Evolutionary conservation across 2,888 invertebrate genomes (phyloP), one percentile per base, ranked within the genome.

Genomic region (Eupsilia transversa): DNA sequence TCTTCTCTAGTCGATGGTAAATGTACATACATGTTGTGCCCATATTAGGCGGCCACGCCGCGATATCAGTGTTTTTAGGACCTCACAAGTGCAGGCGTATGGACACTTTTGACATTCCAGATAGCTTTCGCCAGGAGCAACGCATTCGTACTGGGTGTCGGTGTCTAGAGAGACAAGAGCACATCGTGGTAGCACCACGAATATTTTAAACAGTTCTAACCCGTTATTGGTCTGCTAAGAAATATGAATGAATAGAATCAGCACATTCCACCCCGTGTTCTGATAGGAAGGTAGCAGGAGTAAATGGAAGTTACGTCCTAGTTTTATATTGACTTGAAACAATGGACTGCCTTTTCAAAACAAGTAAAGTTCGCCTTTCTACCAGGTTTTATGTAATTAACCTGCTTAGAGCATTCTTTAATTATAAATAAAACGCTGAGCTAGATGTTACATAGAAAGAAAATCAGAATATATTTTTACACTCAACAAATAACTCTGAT

Each of bases 381-480:
- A 10, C 33, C 43, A 35, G 52, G 23, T 43, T 35, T 12, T 43
- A 30, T 4, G 14, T 35, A 38, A 23, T n/a, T n/a, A n/a, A n/a
- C 17, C 0, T 54, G 38, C 23, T 59, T n/a, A n/a, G n/a, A 74
- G 46, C 35, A 56, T 27, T 43, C 3, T 12, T 20, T 23, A 6
- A 41, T 63, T n/a, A n/a, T n/a, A n/a, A n/a, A n/a, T n/a, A n/a
- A n/a, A n/a, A n/a, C n/a, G n/a, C n/a, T n/a, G n/a, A n/a, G n/a
- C n/a, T n/a, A n/a, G n/a, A n/a, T n/a, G n/a, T n/a, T n/a, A n/a
- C n/a, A n/a, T n/a, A n/a, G n/a, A n/a, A n/a, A n/a, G n/a, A n/a
- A n/a, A n/a, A n/a, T n/a, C n/a, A n/a, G n/a, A 68, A 68, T 41
- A 49, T 52, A 14, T 46, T 41, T 60, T 35, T 60, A 65, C 27